phyloP scores from a whole-genome alignment of 2,797 vertebrate species.

The Scyliorhinus canicula region DNA sequence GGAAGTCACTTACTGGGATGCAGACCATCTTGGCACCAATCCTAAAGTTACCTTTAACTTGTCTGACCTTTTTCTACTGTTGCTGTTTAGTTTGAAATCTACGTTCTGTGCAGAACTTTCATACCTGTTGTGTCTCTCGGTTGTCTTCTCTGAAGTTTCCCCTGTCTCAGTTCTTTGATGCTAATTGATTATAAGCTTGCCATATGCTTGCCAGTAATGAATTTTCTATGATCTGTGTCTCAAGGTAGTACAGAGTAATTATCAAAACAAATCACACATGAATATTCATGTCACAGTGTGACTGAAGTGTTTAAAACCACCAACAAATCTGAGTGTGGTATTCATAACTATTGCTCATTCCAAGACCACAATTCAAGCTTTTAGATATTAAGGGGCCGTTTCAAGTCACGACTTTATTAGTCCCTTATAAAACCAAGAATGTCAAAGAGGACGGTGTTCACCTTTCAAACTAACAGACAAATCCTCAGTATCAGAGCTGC shows the following conservation, averaged over 20 bases:
- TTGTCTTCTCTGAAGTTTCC: background rate
- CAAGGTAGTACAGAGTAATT: constrained; percentile 14
- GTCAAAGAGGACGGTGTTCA: background rate
- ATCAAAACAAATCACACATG: background rate
- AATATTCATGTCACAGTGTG: constrained; percentile 26
- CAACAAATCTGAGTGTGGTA: background rate
- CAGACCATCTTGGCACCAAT: no score
- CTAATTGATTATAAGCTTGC: background rate
- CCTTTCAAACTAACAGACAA: background rate
- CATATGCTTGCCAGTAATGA: background rate
- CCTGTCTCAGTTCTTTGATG: background rate
- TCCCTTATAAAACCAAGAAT: background rate
- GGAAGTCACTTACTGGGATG: background rate
- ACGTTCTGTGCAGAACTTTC: background rate
- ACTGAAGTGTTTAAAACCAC: background rate
- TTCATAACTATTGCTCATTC: background rate
- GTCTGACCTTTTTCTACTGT: background rate
- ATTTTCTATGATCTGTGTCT: background rate
- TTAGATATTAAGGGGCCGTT: background rate
- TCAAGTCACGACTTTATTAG: background rate
- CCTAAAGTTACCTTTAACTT: background rate
- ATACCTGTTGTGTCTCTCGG: background rate
- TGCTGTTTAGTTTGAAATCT: background rate
- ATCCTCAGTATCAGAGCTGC: background rate
- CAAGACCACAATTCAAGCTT: background rate